These are phyloP conservation scores for Chloropsis hardwickii DNA, from an alignment of 2,113 vertebrate species.

Conservation along the genomic window DNA sequence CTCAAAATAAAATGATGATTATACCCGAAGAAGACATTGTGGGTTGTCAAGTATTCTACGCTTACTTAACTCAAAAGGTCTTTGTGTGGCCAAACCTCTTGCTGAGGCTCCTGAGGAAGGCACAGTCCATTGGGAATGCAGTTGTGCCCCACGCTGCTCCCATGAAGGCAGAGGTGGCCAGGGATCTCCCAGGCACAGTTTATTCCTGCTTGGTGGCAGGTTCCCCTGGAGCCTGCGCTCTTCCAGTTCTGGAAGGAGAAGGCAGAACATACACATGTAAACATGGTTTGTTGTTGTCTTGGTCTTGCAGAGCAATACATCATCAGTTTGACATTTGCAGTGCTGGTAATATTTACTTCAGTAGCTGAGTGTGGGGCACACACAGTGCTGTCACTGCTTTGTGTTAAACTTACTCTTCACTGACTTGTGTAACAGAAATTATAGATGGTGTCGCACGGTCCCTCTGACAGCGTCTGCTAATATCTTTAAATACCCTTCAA, in stretches of 20 bases:
- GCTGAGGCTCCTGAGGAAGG: background rate
- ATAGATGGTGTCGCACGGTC: background rate
- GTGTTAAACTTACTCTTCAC: background rate
- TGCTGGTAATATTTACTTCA: background rate
- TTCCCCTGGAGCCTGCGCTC: background rate
- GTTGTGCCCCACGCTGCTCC: rapidly evolving
- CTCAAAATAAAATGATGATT: background rate
- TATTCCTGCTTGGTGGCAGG: background rate
- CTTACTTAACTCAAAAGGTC: background rate
- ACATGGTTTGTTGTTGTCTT: background rate
- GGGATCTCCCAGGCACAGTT: background rate
- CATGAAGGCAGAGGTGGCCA: background rate
- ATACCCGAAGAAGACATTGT: background rate
- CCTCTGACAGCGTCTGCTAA: background rate
- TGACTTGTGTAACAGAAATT: background rate
- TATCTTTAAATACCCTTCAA: background rate
- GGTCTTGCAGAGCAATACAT: background rate
- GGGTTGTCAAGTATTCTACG: background rate
- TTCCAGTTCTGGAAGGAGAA: background rate
- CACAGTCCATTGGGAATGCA: background rate
- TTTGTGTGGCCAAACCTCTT: background rate
- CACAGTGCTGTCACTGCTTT: background rate
- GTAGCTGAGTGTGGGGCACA: background rate
- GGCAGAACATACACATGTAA: background rate
- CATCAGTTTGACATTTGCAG: background rate